Evolutionary conservation across 2,888 invertebrate species (phyloP).

Genomic region (Xanthorhoe spadicearia): DNA sequence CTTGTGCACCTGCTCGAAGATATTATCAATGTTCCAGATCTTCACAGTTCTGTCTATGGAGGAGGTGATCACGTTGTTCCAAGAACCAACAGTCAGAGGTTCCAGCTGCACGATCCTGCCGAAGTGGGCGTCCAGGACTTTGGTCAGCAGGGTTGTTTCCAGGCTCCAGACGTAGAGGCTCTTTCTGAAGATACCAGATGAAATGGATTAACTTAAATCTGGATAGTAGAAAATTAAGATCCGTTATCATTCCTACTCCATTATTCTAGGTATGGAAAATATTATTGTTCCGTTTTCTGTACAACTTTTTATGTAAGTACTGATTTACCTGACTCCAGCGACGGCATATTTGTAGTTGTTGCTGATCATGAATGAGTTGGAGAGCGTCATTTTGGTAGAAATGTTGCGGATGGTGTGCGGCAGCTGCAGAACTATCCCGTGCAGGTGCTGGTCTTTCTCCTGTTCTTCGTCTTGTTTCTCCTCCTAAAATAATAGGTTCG

Average conservation of each 20-base stretch:
- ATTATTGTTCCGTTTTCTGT: neutral
- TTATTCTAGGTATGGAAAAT: too few relatives aligned
- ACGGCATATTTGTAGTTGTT: slow-evolving; percentile 96
- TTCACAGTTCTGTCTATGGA: slow-evolving; percentile 99
- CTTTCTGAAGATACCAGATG: slow-evolving; percentile 84
- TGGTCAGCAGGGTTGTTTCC: slow-evolving; percentile 91
- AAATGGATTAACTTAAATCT: neutral
- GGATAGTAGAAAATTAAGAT: too few relatives aligned
- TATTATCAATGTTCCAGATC: slow-evolving; percentile 99
- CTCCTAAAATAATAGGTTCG: slow-evolving; percentile 53
- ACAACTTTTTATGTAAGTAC: neutral
- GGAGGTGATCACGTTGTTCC: slow-evolving; percentile 98
- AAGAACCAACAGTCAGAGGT: slow-evolving; percentile 93
- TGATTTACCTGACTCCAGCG: slow-evolving; percentile 92
- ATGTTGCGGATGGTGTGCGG: slow-evolving; percentile 97
- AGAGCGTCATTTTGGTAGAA: slow-evolving; percentile 94
- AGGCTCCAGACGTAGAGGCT: slow-evolving; percentile 98
- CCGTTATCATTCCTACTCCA: too few relatives aligned
- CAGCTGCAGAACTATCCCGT: slow-evolving; percentile 88
- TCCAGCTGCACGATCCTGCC: slow-evolving; percentile 97
- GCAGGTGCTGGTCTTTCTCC: slow-evolving; percentile 69
- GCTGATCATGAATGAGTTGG: slow-evolving; percentile 96
- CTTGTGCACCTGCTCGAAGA: slow-evolving; percentile 98
- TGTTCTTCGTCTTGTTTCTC: slow-evolving; percentile 66
- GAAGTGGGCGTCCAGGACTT: slow-evolving; percentile 98